phyloP scores from a whole-genome alignment of 1,140 invertebrate species.

The Drosophila trapezifrons region DNA sequence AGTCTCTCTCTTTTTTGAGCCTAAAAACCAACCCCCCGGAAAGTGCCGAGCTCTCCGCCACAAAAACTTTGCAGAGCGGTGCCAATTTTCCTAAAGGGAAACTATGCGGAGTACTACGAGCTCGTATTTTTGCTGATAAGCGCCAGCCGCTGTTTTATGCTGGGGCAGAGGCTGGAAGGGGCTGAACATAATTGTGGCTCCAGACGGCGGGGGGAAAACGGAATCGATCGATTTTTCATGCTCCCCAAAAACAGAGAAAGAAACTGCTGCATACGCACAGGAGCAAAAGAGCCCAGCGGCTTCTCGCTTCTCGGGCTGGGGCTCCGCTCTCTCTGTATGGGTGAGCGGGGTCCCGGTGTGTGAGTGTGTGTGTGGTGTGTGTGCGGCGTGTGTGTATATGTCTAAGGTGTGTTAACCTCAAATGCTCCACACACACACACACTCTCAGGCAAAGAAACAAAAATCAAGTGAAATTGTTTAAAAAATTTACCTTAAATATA shows the following conservation, averaged over 20 bases:
- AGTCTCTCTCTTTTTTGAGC: constrained; percentile 33
- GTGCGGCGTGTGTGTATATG: constrained; percentile 74
- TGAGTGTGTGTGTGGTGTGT: constrained; percentile 22
- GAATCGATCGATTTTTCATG: constrained; percentile 80
- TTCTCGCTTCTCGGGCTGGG: constrained; percentile 50
- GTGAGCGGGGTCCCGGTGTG: constrained; percentile 20
- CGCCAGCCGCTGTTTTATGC: constrained; percentile 35
- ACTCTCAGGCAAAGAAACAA: constrained; percentile 4
- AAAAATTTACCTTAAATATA: constrained; percentile 2
- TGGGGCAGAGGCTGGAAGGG: background rate
- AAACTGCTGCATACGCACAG: constrained; percentile 78
- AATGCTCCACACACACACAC: constrained; percentile 54
- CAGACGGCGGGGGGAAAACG: constrained; percentile 27
- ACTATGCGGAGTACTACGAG: constrained; percentile 65
- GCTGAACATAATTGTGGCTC: constrained; percentile 58
- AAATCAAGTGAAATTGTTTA: constrained; percentile 38
- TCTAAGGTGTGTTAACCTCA: constrained; percentile 84
- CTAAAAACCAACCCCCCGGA: constrained; percentile 50
- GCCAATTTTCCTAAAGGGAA: constrained; percentile 66
- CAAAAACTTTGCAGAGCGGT: constrained; percentile 65
- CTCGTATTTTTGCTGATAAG: constrained; percentile 74
- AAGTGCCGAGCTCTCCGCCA: constrained; percentile 14
- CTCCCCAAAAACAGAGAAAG: constrained; percentile 58
- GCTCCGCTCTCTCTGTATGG: constrained; percentile 47
- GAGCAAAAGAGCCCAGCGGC: constrained; percentile 49